Evolutionary conservation across 2,888 invertebrate genomes (phyloP).

Genomic region (Cenopis cana): DNA sequence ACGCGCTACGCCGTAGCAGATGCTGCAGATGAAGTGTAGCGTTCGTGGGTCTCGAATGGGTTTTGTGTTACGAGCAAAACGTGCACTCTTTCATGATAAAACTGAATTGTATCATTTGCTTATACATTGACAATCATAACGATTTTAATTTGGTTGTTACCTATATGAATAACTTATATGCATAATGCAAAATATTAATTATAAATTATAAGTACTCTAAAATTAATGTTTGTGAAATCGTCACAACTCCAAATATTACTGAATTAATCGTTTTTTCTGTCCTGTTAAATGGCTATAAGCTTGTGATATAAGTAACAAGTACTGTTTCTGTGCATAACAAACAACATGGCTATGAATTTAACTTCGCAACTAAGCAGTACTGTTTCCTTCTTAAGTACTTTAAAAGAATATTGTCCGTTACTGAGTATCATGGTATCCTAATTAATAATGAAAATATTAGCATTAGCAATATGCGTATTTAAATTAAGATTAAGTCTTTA

Average conservation of each 20-base stretch:
- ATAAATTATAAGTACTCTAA: background rate
- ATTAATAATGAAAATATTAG: background rate
- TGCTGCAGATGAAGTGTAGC: no score
- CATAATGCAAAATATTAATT: background rate
- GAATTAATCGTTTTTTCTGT: background rate
- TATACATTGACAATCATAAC: background rate
- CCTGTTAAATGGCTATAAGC: background rate
- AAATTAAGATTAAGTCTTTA: background rate
- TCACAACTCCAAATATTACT: background rate
- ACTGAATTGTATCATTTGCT: background rate
- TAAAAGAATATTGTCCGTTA: slow-evolving; percentile 5
- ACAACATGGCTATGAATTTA: background rate
- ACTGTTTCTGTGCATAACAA: background rate
- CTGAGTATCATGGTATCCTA: slow-evolving; percentile 12
- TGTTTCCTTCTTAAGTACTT: background rate
- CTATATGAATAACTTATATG: background rate
- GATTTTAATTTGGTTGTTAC: background rate
- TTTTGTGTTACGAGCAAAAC: background rate
- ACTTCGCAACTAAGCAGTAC: background rate
- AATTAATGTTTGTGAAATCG: slow-evolving; percentile 1
- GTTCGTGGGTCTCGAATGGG: no score
- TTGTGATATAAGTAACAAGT: background rate
- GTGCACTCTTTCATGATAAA: background rate
- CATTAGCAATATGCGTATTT: background rate
- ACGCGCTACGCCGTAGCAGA: no score